These are phyloP conservation scores for Bombus soroeensis DNA, from an alignment of 1,140 invertebrate species.

Conservation along the genomic window DNA sequence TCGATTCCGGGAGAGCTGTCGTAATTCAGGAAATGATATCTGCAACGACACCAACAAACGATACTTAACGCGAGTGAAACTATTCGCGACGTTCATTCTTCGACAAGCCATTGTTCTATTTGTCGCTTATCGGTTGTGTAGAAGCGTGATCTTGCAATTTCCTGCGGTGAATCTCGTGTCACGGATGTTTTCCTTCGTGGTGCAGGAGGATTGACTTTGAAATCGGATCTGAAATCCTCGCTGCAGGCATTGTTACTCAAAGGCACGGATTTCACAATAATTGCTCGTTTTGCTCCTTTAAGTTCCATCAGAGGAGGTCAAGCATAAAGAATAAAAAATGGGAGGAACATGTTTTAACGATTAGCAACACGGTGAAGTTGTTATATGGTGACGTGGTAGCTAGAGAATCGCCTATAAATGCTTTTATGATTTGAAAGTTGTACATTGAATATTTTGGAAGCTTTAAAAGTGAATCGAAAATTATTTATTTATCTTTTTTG, in stretches of 20 bases:
- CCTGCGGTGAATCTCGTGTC: not conserved
- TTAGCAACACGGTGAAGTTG: not conserved
- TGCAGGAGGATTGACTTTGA: not conserved
- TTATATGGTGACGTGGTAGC: not conserved
- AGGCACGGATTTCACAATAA: constrained; percentile 3
- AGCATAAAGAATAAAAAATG: too few species aligned
- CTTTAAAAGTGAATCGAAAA: not conserved
- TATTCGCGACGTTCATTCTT: constrained; percentile 9
- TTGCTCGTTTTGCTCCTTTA: not conserved
- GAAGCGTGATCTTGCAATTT: not conserved
- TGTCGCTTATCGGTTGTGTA: not conserved
- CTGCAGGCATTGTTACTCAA: not conserved
- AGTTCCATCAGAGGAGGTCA: too few species aligned
- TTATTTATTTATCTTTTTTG: not conserved
- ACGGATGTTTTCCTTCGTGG: not conserved
- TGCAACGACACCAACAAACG: not conserved
- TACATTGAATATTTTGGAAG: not conserved
- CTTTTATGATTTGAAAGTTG: not conserved
- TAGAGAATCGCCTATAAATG: not conserved
- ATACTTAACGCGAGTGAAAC: constrained; percentile 30
- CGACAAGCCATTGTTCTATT: constrained; percentile 28
- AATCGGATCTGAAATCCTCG: not conserved
- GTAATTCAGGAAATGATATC: constrained; percentile 14
- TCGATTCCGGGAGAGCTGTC: not conserved
- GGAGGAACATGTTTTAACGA: not conserved